Evolutionary conservation across 23 tunicate species (phyloP), one percentile per base, ranked within the genome.

Genomic region (Oikopleura vanhoeffeni): DNA sequence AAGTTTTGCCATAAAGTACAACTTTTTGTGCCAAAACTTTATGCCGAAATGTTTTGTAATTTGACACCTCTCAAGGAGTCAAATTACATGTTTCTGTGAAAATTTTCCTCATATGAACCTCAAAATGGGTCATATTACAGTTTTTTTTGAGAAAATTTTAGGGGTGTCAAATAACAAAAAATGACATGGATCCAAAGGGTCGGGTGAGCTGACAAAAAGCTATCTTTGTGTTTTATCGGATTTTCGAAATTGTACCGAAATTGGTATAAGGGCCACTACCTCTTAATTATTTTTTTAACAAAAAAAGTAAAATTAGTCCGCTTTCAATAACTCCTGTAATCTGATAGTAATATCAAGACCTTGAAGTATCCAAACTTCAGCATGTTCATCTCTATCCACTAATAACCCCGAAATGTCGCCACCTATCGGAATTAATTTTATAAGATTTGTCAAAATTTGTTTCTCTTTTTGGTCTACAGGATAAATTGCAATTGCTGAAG

Each of bases 331-430:
- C 35, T 71, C 79, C 35, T 71, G 79, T 13, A 71, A 38, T 2
- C 79, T 18, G 32, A 32, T 71, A 38, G 27, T 71, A 2, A 71
- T 18, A 71, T 71, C 79, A 30, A 71, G 79, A 3, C 79, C 79
- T 32, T 71, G 79, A 24, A 71, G 79, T 18, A 71, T 33, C 79
- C 79, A 71, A 30, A 71, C 3, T 28, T 71, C 79, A 38, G 79
- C 79, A 38, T 71, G 79, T 33, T 71, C 79, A 30, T 71, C 79
- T 2, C 79, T 33, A 30, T 71, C 79, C 3, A 71, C 79, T 32
- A 71, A 30, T 3, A 71, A 13, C 34, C 79, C 79, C 4, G 79
- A 18, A 24, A 71, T 24, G 38, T 71, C 79, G 34, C 79, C 79
- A 4, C 79, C 79, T 18, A 71, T 33, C 34, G 79, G 79, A 4